Evolutionary conservation across 2,888 invertebrate genomes (phyloP), one percentile per base, ranked within the genome.

Genomic region (Eustalomyia histrio): DNA sequence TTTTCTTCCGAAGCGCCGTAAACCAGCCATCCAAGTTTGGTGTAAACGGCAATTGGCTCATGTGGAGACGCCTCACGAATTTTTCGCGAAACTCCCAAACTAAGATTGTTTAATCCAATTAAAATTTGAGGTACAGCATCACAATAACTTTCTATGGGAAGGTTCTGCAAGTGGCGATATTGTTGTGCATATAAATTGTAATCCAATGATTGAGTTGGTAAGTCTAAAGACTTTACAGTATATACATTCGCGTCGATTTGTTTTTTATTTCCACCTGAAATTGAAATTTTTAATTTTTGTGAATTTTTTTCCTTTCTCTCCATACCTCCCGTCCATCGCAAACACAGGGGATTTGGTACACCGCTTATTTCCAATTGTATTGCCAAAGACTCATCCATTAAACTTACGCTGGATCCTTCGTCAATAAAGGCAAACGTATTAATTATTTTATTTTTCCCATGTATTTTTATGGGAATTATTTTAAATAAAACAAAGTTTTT

Each of bases 261-360:
- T 14, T 10, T 52, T 14, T 65, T 58, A 39, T 75, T 75, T 53
- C 35, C 67, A 16, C 74, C 74, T 53, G 67, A 75, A 75, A 75
- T 61, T 5, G 17, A 16, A 39, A 67, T 60, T 43, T 14, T 68
- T 16, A 55, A 12, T 24, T 14, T 9, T 55, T 24, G 21, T 21
- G 55, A 55, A 24, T 43, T 68, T 57, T 57, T 1, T 57, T 68
- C 68, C 5, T 17, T 68, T 58, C 68, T 12, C n/a, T 68, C 57
- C 57, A 68, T n/a, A n/a, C n/a, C n/a, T n/a, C n/a, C n/a, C n/a
- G n/a, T n/a, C n/a, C n/a, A n/a, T n/a, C n/a, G n/a, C 47, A 58
- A 29, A 33, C 57, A 29, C 10, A 58, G n/a, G n/a, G 57, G 57
- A 16, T 33, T 58, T 33, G 57, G 6, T 1, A n/a, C n/a, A 14